Evolutionary conservation across 2,113 vertebrate species (phyloP), one percentile per base, ranked within the genome.

Genomic region (Tinamus guttatus): DNA sequence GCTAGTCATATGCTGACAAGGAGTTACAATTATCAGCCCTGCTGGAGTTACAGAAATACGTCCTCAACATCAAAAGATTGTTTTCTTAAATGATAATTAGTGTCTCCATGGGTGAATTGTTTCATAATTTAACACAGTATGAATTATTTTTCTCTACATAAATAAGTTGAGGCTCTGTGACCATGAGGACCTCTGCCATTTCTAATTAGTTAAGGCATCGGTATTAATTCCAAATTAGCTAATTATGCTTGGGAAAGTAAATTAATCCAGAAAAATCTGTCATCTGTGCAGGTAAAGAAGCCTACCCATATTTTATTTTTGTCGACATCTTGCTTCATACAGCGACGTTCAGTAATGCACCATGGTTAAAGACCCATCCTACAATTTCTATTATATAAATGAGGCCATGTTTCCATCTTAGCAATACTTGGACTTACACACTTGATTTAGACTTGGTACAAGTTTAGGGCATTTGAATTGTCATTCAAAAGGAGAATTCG

Each of bases 21-120:
- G 81, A 47, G 69, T 89, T 89, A 79, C 25, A 85, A 77, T 90
- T 52, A 85, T 21, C 82, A 91, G 73, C 95, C 54, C 69, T 70
- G 68, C 73, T 82, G 91, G 89, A 93, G 65, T 58, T 49, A 96
- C 18, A 45, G 56, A 95, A 92, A 90, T 76, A 91, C 80, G 82
- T 86, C 74, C 65, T 85, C 62, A 89, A 47, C 85, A 95, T 94
- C 94, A 95, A 85, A 97, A 93, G 49, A 90, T 90, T 93, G 77
- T 95, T 97, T 95, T 90, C 94, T 86, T 91, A 85, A 91, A 82
- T 92, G 60, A 91, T 96, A 94, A 97, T 97, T 92, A 95, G 80
- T 84, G 32, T 79, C 95, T 96, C 94, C 15, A 62, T 36, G 41
- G 96, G 96, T 93, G 62, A 69, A 88, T 82, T 89, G 43, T 93